Conservation (phyloP, 1,140 invertebrate species). For the Trichoplusia ni region DNA sequence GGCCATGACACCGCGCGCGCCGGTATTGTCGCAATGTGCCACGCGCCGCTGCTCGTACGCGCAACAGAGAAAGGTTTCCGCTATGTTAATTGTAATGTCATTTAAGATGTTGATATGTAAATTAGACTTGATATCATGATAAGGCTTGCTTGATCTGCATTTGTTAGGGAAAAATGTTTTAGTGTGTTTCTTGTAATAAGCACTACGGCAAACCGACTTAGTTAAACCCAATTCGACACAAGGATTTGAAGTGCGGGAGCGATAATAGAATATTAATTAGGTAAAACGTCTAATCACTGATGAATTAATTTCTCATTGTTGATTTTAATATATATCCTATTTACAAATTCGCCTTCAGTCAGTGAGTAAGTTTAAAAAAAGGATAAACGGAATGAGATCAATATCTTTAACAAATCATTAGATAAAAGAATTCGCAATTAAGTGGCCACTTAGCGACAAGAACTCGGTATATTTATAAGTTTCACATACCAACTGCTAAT, state of each 20-base stretch:
- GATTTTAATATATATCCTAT: no score
- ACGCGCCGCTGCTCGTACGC: background rate
- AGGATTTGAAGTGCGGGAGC: no score
- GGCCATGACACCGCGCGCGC: slow-evolving; percentile 71
- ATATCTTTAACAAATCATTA: background rate
- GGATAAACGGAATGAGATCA: background rate
- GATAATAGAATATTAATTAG: no score
- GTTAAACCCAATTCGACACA: no score
- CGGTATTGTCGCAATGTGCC: slow-evolving; percentile 65
- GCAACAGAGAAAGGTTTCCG: slow-evolving; percentile 23
- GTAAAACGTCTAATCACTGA: no score
- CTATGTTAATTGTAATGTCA: slow-evolving; percentile 10
- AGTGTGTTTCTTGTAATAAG: no score
- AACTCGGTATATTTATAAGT: background rate
- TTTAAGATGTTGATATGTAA: background rate
- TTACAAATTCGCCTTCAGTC: no score
- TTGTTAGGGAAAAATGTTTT: no score
- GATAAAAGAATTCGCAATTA: background rate
- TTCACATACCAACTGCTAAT: background rate
- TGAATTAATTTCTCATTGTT: no score
- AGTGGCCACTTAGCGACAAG: background rate
- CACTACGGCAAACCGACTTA: no score
- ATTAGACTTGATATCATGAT: background rate
- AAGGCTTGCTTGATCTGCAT: no score
- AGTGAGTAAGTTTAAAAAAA: no score